These are phyloP conservation scores for Montipora cactus DNA, from an alignment of 64 coral and sea anemone genomes.

Conservation along the genomic window DNA sequence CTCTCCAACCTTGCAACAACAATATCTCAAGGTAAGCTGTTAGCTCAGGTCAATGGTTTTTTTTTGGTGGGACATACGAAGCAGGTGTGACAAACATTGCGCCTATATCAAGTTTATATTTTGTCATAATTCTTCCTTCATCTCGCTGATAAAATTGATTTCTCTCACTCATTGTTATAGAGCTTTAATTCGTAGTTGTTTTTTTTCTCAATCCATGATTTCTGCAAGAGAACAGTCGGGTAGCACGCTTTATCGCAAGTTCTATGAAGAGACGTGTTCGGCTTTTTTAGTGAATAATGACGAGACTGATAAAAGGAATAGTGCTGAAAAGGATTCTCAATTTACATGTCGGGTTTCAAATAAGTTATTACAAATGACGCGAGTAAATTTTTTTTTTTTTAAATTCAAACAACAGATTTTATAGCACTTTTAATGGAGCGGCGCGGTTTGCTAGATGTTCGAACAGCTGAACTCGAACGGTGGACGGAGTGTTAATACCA, in stretches of 20 bases:
- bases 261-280: no score
- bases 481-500: no score
- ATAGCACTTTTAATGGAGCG: no score
- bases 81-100: background rate
- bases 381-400: no score
- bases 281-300: background rate
- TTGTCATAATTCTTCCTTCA: background rate
- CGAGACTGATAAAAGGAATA: background rate
- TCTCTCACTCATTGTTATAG: background rate
- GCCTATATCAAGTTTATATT: background rate
- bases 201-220: background rate
- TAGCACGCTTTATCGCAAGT: no score
- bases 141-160: background rate
- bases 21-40: background rate
- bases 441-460: no score
- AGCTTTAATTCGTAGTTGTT: background rate
- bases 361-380: no score
- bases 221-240: background rate
- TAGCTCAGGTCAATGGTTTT: no score
- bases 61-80: background rate
- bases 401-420: no score
- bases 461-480: no score
- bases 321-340: background rate
- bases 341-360: constrained; percentile 1
- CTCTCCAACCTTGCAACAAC: background rate